Evolutionary conservation across 2,888 invertebrate species (phyloP).

Genomic region (Listrodromus nycthemerus): DNA sequence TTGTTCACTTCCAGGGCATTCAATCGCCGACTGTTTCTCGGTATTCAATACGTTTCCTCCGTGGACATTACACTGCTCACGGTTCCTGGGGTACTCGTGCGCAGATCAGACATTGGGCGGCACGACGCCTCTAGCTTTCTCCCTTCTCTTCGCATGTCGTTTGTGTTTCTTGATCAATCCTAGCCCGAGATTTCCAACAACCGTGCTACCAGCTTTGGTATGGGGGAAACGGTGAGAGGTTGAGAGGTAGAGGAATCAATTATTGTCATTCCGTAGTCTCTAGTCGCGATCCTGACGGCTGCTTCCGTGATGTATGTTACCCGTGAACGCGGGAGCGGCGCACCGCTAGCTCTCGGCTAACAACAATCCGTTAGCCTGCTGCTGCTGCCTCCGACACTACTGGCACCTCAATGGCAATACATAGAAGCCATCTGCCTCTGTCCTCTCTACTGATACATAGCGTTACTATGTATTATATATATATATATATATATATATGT

Average conservation of each 20-base stretch:
- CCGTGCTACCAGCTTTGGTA: conserved; percentile 37
- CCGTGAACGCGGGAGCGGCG: conserved; percentile 68
- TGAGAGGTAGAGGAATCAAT: conserved; percentile 79
- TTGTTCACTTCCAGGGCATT: background rate
- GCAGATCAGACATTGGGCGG: background rate
- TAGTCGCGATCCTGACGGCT: conserved; percentile 80
- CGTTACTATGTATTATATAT: conserved; percentile 11
- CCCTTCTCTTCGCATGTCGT: background rate
- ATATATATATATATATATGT: conserved; percentile 10
- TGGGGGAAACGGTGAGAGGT: conserved; percentile 2
- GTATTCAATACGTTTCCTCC: background rate
- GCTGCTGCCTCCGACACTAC: conserved; percentile 63
- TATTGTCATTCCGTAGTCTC: conserved; percentile 81
- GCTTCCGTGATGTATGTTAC: conserved; percentile 80
- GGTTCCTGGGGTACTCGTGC: background rate
- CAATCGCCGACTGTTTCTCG: background rate
- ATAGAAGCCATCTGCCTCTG: conserved; percentile 20
- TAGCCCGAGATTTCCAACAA: conserved; percentile 42
- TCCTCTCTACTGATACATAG: conserved; percentile 15
- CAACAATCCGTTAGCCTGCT: conserved; percentile 81
- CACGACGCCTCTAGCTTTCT: background rate
- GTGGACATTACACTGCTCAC: background rate
- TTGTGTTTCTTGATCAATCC: conserved; percentile 7
- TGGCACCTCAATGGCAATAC: conserved; percentile 46
- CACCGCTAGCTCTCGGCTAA: conserved; percentile 65